Base-by-base conservation (phyloP, 1,140 invertebrate species). In the Drusus annulatus region DNA sequence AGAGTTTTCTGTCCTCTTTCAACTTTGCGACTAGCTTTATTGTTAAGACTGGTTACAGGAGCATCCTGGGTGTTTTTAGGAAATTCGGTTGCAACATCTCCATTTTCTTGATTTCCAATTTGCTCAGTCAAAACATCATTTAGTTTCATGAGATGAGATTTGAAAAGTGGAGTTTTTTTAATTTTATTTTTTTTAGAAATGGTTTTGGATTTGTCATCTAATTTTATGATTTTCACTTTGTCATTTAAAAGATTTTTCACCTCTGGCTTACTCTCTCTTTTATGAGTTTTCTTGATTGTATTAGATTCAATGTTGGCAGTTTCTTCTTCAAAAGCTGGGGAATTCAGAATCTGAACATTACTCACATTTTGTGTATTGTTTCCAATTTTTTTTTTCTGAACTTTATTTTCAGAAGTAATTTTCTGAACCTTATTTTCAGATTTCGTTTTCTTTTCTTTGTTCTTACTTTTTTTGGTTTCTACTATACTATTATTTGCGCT, bases 1-100 rank as follows among this genome's bases (percentile, higher is more conserved):
- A 90, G 51, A 78, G 54, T 56, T 75, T 78, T 81, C 19, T 17
- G 31, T 17, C 16, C 65, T 23, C 3, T 45, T n/a, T 36, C 65
- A 69, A 51, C 13, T 15, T 69, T 69, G 16, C 23, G 62, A 15
- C 23, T 23, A 2, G 56, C 56, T 63, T 63, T 63, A 63, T 63
- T 63, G 7, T 21, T 17, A 45, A 45, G 19, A 23, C 23, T 63
- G 31, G 13, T 25, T 16, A 6, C n/a, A 10, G 19, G 5, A 21
- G 54, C n/a, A 56, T 56, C 54, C 19, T 56, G 54, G 19, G 54
- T 28, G 21, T 16, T 23, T 63, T 63, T 16, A 31, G 21, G 21
- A 13, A 60, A 19, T 60, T 60, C 56, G 23, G 23, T 15, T 60
- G 17, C 17, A 23, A 60, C 17, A 19, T 3, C 8, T 13, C 19